Base-by-base conservation (phyloP, 2,113 vertebrate genomes). In the Isurus oxyrinchus region DNA sequence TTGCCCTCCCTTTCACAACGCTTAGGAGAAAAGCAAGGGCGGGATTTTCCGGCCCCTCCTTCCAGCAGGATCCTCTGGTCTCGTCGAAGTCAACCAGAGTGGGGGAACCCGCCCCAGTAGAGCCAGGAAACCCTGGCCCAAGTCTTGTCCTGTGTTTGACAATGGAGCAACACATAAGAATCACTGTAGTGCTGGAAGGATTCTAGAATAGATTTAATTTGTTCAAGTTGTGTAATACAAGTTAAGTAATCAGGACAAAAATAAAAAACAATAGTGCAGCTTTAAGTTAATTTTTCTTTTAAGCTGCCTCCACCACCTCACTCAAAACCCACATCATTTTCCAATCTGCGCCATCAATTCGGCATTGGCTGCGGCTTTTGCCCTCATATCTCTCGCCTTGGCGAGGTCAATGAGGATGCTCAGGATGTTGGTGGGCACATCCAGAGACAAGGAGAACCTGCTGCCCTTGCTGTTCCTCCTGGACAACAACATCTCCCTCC, bases 261-360 rank as follows among this genome's bases (percentile, higher is more conserved):
- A 84, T 44, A 84, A 84, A 84, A 84, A 91, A 27, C 16, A 59
- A 59, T 27, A 59, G 31, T 27, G 13, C 35, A 69, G 94, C 40
- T 27, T 95, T 31, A 69, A 44, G 44, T 67, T 3, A 31, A 63
- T 14, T 90, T 25, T 98, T 88, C 98, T 97, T 98, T 98, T 97
- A 97, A 97, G 93, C 97, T 97, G 72, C 8, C 6, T 27, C 27
- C 31, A 8, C 69, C 84, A 49, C 1, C 44, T 40, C 44, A 14
- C 8, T 40, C 16, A 35, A 91, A 59, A 91, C 25, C 25, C 53
- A 90, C 13, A 1, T 94, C 91, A 94, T 94, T 94, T 94, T 96
- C 98, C 98, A 0, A 98, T 98, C 21, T 96, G 97, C 55, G 98
- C 98, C 98, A 98, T 98, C 96, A 99, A 98, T 97, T 98, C 97